These are phyloP conservation scores for Karalla daura DNA, from an alignment of 2,797 vertebrate species.

Conservation along the genomic window DNA sequence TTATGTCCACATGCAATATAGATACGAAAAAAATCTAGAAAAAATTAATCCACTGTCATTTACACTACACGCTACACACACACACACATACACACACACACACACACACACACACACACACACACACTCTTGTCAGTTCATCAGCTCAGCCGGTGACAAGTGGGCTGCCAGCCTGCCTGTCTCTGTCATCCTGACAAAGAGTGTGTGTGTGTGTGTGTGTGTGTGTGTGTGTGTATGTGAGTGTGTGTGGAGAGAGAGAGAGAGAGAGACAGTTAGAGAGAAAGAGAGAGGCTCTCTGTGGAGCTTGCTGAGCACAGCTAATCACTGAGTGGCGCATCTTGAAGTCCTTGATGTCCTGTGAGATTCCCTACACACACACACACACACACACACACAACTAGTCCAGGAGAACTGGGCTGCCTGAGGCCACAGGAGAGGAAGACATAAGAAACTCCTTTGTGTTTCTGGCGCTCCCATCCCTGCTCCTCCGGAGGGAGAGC, in stretches of 20 bases:
- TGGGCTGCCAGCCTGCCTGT: conserved; percentile 34
- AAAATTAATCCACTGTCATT: neutral
- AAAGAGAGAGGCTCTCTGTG: conserved; percentile 30
- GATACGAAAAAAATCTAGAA: neutral
- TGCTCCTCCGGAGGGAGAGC: conserved; percentile 21
- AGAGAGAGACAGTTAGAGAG: conserved; percentile 14
- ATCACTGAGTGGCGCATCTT: conserved; percentile 55
- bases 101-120: conserved; percentile 14
- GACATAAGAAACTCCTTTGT: conserved; percentile 33
- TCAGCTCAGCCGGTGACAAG: conserved; percentile 46
- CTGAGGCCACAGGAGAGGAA: conserved; percentile 25
- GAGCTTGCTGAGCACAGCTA: conserved; percentile 58
- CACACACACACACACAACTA: conserved; percentile 7
- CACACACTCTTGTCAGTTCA: conserved; percentile 22
- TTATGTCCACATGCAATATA: neutral
- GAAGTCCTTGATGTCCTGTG: conserved; percentile 58
- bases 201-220: conserved; percentile 15
- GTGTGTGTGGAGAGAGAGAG: neutral
- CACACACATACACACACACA: conserved; percentile 12
- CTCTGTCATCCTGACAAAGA: conserved; percentile 28
- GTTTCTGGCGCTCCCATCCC: conserved; percentile 10
- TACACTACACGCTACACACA: neutral
- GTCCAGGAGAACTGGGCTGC: conserved; percentile 19
- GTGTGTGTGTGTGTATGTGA: conserved; percentile 1
- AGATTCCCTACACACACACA: conserved; percentile 32